Evolutionary conservation across 2,113 vertebrate species (phyloP), one percentile per base, ranked within the genome.

Genomic region (Daboia siamensis): DNA sequence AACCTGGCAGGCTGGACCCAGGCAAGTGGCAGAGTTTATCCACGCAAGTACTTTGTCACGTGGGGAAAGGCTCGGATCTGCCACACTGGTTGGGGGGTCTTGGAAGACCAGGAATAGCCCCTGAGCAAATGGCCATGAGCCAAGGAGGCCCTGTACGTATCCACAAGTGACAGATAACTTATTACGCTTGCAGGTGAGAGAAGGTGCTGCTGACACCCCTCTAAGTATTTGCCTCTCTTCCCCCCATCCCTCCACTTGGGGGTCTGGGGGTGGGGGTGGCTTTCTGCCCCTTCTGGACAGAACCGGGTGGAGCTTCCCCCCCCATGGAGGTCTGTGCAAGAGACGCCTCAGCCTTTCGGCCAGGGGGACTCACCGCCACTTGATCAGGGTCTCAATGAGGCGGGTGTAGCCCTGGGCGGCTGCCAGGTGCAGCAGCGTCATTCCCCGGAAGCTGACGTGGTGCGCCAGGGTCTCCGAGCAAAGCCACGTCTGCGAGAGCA

Each of bases 391-490:
- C 97, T 98, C 97, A 26, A 99, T 98, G 95, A 99, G 98, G 87
- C 98, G 97, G 74, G 98, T 98, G 55, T 99, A 99, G 95, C 98
- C 98, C 94, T 99, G 98, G 0, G 98, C 98, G 1, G 98, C 98
- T 0, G 98, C 98, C 94, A 99, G 97, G 95, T 99, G 98, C 4
- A 99, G 97, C 84, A 99, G 98, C 0, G 98, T 99, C 98, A 99
- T 99, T 69, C 98, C 98, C 0, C 98, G 97, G 96, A 99, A 98
- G 92, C 98, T 97, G 90, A 97, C 95, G 0, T 98, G 96, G n/a
- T 98, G 98, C 87, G 97, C 96, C 59, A 98, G 98, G 33, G 95
- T 95, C 91, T 98, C 97, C 87, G 95, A 91, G 0, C 93, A 95
- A 11, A 94, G 94, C 98, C 98, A 98, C 7, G 94, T 94, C 24